Percentiles rank a stretch among this genome's conserved stretches.
Evolutionary conservation across 1,140 invertebrate genomes (phyloP).

Genomic region (Ooceraea biroi): DNA sequence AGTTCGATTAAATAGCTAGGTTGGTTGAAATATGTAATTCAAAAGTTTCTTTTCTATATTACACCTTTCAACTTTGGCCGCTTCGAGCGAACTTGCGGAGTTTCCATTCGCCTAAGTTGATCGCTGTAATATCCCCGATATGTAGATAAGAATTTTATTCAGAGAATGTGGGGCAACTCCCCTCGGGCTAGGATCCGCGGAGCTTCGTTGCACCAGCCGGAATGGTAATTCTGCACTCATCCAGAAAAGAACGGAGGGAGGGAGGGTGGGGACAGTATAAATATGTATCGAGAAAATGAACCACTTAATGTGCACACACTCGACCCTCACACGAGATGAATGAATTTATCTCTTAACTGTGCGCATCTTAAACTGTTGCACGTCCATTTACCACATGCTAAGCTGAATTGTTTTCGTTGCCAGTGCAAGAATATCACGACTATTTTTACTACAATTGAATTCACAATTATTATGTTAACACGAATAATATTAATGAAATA

Average conservation of each 20-base stretch:
- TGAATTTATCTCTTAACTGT: slow-evolving; percentile 44
- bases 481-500: no score
- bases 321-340: background rate
- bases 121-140: slow-evolving; percentile 48
- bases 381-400: slow-evolving; percentile 5
- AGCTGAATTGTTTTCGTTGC: slow-evolving; percentile 25
- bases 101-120: slow-evolving; percentile 57
- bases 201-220: slow-evolving; percentile 31
- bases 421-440: background rate
- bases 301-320: slow-evolving; percentile 46
- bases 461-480: no score
- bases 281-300: slow-evolving; percentile 61
- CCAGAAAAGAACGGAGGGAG: background rate
- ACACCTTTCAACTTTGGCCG: slow-evolving; percentile 51
- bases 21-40: slow-evolving; percentile 47
- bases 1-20: slow-evolving; percentile 31
- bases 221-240: slow-evolving; percentile 56
- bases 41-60: slow-evolving; percentile 55
- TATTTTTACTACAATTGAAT: background rate
- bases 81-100: slow-evolving; percentile 38
- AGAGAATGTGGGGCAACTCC: slow-evolving; percentile 51
- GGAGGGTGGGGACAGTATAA: slow-evolving; percentile 21
- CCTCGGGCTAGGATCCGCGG: slow-evolving; percentile 44
- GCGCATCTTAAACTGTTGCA: slow-evolving; percentile 34
- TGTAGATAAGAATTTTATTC: slow-evolving; percentile 61